Conservation (phyloP, 2,113 vertebrate genomes). For the Phainopepla nitens region DNA sequence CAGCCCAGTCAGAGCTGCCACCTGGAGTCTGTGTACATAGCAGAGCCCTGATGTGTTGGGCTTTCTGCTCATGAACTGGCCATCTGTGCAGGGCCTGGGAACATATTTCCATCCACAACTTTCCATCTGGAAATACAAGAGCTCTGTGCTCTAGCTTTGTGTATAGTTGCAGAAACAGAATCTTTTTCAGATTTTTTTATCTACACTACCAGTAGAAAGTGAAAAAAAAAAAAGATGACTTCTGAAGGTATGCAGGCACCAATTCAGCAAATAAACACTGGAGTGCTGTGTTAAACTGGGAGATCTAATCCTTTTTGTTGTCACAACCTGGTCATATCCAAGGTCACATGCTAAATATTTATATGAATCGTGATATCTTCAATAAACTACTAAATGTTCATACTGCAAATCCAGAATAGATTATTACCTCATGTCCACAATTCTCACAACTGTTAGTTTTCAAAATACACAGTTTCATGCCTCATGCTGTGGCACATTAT, state of each 20-base stretch:
- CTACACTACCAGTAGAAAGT: not conserved
- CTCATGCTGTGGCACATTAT: not conserved
- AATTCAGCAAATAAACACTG: not conserved
- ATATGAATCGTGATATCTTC: not conserved
- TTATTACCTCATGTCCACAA: not conserved
- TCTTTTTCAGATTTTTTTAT: not conserved
- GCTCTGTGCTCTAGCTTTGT: not conserved
- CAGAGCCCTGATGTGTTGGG: not conserved
- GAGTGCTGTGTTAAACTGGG: not conserved
- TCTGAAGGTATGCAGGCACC: not conserved
- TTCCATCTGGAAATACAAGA: constrained; percentile 27
- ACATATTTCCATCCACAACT: not conserved
- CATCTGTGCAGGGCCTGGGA: constrained; percentile 20
- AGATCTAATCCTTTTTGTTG: not conserved
- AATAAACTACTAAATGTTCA: not conserved
- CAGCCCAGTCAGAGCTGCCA: not conserved
- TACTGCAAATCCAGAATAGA: not conserved
- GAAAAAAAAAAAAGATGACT: not conserved
- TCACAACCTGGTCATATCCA: not conserved
- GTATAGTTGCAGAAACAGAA: not conserved
- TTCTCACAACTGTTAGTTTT: not conserved
- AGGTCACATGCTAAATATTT: not conserved
- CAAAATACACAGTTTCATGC: not conserved
- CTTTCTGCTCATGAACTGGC: not conserved
- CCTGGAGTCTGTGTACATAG: not conserved